Base-by-base conservation (phyloP, 2,888 invertebrate species). In the Neoaliturus tenellus region DNA sequence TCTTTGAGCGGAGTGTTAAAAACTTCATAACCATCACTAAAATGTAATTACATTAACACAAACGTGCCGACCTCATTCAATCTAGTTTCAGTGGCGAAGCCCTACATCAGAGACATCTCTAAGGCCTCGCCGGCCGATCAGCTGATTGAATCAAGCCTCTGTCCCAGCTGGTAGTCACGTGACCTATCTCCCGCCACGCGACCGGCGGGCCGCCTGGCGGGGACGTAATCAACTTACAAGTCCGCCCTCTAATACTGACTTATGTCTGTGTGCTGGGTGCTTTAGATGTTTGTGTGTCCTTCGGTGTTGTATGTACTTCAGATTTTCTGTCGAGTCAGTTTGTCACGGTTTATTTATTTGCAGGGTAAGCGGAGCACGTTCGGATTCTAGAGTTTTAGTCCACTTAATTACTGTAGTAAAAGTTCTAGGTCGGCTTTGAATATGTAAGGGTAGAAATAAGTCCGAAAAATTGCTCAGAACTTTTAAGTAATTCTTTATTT, bases 91-190 rank as follows among this genome's bases (percentile, higher is more conserved):
- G 14, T 31, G 12, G 62, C 14, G 62, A 62, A 62, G 31, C 62
- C 62, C 28, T 14, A 62, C 62, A 62, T 62, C 62, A 62, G 62
- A 62, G 69, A 33, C 69, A 69, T 39, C 69, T 33, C 69, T 35
- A 44, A 14, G 75, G 75, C 28, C 75, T 28, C 41, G 41, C 23
- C 23, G 23, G 12, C 71, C 71, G 44, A 23, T 75, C 75, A 75
- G 75, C 75, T 75, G 75, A 75, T 75, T 75, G 75, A 41, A 44
- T 44, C 6, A 75, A 39, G 20, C 35, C 44, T 23, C 71, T 39
- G 71, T 39, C 75, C 75, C 75, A 75, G 75, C 75, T 75, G 75
- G 75, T 17, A 28, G 48, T 75, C 75, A 75, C 75, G 75, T 75
- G 75, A 28, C 41, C 41, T 35, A 41, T 41, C 39, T 35, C 31